Evolutionary conservation across 2,113 vertebrate genomes (phyloP), one percentile per base, ranked within the genome.

Genomic region (Burhinus bistriatus): DNA sequence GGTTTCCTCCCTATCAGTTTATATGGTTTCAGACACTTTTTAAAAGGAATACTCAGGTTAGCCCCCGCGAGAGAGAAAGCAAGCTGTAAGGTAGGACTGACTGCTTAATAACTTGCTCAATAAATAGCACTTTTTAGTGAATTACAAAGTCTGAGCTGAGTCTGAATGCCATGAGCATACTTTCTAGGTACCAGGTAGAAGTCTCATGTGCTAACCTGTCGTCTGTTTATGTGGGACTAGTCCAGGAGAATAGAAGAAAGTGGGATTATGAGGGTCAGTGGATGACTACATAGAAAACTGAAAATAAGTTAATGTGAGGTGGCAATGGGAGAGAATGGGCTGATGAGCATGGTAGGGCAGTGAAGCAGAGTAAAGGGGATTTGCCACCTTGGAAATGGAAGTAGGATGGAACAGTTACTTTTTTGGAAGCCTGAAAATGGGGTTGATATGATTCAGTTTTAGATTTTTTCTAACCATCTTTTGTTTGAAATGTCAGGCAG

Each of bases 41-140:
- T 51, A 34, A 77, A 92, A 95, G 71, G 93, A 96, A 83, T 71
- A 70, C 58, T 79, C 85, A 78, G 92, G 86, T 86, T 90, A 96
- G 70, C 42, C 57, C 40, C 44, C 2, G 8, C n/a, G n/a, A 84
- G 77, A 71, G 64, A 89, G 42, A 69, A 81, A 95, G 83, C 49
- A 49, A 45, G 57, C 61, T 38, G 78, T 87, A 91, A 77, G 79
- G 93, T 89, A 88, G 92, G 78, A 91, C 42, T 83, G 81, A 66
- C 61, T 70, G 55, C 49, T 42, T 40, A 42, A 65, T 71, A 89
- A 75, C 19, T 69, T 66, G 40, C 38, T 83, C 30, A 83, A 40
- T 95, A 85, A 52, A 81, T 38, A 71, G 42, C 15, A 14, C 9
- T 45, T 94, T 62, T 73, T 51, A 58, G 13, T 54, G 23, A 51